A percentile compares a stretch with the other conserved stretches of the same genome.
Conservation (phyloP, 2,888 invertebrate genomes). For the Sacculina carcini region DNA sequence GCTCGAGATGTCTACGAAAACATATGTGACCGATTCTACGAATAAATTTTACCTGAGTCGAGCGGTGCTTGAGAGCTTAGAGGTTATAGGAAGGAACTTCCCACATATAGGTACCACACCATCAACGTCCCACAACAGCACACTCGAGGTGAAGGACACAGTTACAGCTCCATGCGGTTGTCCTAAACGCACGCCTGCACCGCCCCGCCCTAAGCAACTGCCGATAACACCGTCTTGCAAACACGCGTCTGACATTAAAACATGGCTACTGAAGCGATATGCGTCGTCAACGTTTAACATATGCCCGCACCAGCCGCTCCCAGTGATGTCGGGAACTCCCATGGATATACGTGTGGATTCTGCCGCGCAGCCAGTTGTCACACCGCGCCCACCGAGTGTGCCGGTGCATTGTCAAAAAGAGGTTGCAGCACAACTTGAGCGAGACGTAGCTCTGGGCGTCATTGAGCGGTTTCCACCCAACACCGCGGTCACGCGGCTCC, state of each 20-base stretch:
- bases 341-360: too few species aligned
- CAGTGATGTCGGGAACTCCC: neutral
- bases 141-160: too few species aligned
- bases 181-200: constrained; percentile 1
- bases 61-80: too few species aligned
- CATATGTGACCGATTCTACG: neutral
- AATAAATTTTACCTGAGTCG: constrained; percentile 1
- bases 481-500: too few species aligned
- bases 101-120: constrained; percentile 3
- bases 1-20: neutral
- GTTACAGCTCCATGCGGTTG: neutral
- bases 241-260: neutral
- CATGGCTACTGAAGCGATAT: constrained; percentile 6
- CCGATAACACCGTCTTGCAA: neutral
- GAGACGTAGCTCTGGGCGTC: too few species aligned
- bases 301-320: constrained; percentile 6
- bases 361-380: too few species aligned
- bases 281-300: constrained; percentile 5
- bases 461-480: too few species aligned
- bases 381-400: too few species aligned
- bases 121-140: too few species aligned
- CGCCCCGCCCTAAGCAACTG: neutral
- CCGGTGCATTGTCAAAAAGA: too few species aligned
- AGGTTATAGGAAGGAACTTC: constrained; percentile 4
- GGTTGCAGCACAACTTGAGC: too few species aligned